Conservation (phyloP, 2,113 vertebrate genomes). For the Engystomops pustulosus region DNA sequence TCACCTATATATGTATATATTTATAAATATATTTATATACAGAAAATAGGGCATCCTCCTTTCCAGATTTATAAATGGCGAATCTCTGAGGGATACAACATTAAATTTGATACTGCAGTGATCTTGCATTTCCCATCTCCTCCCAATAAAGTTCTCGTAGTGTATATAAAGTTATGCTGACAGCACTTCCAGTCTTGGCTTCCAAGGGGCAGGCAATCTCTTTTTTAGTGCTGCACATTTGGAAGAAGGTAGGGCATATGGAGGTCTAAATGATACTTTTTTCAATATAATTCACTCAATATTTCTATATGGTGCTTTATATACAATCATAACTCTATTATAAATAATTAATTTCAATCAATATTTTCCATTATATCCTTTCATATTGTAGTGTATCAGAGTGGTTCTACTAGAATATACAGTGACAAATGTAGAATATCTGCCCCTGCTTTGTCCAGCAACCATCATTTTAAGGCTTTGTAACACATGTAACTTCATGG, state of each 20-base stretch:
- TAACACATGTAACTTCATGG: neutral
- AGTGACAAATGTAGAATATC: neutral
- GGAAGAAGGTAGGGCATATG: too few relatives aligned
- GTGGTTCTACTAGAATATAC: neutral
- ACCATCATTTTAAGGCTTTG: neutral
- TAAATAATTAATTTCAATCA: conserved; percentile 26
- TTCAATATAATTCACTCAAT: neutral
- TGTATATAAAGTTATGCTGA: neutral
- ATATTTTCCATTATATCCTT: neutral
- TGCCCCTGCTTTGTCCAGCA: neutral
- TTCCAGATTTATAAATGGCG: too few relatives aligned
- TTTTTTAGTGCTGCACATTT: too few relatives aligned
- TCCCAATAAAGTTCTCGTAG: neutral
- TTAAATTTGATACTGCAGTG: too few relatives aligned
- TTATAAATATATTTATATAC: too few relatives aligned
- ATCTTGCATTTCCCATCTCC: too few relatives aligned
- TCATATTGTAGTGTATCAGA: neutral
- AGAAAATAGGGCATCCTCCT: too few relatives aligned
- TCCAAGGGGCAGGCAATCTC: too few relatives aligned
- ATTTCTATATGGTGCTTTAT: neutral
- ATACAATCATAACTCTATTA: too few relatives aligned
- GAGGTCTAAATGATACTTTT: too few relatives aligned
- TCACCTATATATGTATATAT: too few relatives aligned
- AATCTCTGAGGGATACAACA: too few relatives aligned
- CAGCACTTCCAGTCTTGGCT: neutral